phyloP scores from a whole-genome alignment of 1,140 invertebrate genomes.

The Choristoneura fumiferana region DNA sequence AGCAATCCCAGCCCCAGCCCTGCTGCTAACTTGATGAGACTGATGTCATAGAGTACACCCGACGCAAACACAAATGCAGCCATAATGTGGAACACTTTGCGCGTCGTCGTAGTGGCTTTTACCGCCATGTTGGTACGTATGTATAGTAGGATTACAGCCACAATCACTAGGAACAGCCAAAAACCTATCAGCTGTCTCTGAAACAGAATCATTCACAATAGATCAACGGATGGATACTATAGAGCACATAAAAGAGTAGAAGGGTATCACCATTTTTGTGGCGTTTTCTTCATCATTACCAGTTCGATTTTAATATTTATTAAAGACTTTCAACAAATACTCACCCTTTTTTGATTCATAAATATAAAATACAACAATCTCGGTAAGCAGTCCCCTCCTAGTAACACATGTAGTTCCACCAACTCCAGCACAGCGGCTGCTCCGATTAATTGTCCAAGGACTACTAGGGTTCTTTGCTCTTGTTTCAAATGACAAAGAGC shows the following conservation, averaged over 20 bases:
- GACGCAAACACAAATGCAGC: slow-evolving; percentile 88
- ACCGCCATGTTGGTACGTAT: slow-evolving; percentile 77
- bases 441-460: slow-evolving; percentile 33
- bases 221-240: neutral
- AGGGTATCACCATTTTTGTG: too few relatives aligned
- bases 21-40: slow-evolving; percentile 87
- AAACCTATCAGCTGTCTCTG: slow-evolving; percentile 82
- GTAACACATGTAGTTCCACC: slow-evolving; percentile 35
- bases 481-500: slow-evolving; percentile 42
- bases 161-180: slow-evolving; percentile 80
- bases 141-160: slow-evolving; percentile 77
- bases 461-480: slow-evolving; percentile 33
- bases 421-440: slow-evolving; percentile 37
- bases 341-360: slow-evolving; percentile 43
- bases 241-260: too few relatives aligned
- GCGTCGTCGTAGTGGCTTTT: slow-evolving; percentile 82
- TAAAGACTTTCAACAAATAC: too few relatives aligned
- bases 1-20: slow-evolving; percentile 85
- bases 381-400: slow-evolving; percentile 40
- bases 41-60: slow-evolving; percentile 85
- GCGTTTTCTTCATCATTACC: too few relatives aligned
- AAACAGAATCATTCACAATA: slow-evolving; percentile 19
- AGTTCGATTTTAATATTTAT: too few relatives aligned
- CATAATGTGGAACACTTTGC: slow-evolving; percentile 92
- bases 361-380: slow-evolving; percentile 45